These are phyloP conservation scores for Mesembrinibis cayennensis DNA, from an alignment of 2,113 vertebrate genomes.

Conservation along the genomic window DNA sequence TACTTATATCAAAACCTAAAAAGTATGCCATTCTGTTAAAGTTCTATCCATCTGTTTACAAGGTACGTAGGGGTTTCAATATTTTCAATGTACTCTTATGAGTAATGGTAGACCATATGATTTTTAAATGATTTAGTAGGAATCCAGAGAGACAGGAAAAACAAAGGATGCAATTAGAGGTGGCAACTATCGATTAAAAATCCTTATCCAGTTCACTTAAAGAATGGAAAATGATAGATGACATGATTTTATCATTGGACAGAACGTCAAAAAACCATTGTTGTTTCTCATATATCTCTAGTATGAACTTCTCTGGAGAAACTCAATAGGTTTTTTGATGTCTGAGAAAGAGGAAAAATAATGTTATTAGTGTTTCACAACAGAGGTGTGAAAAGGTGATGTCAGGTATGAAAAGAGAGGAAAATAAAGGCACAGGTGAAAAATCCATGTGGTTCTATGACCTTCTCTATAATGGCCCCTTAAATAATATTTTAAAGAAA, in stretches of 20 bases:
- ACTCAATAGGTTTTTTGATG: background rate
- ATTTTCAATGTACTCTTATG: background rate
- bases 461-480: background rate
- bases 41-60: background rate
- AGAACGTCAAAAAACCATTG: background rate
- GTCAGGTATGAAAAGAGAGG: background rate
- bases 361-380: background rate
- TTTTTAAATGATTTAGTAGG: conserved; percentile 52
- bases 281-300: background rate
- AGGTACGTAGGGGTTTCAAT: background rate
- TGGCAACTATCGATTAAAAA: conserved; percentile 51
- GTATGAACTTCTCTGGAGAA: conserved; percentile 10
- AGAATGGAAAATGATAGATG: conserved; percentile 43
- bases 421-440: background rate
- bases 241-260: background rate
- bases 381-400: background rate
- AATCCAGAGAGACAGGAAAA: conserved; percentile 49
- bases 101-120: background rate
- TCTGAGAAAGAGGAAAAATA: background rate
- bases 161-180: conserved; percentile 36
- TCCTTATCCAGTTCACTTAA: background rate
- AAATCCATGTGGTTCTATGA: background rate
- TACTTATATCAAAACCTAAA: background rate
- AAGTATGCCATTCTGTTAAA: background rate
- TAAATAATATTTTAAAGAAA: background rate